Evolutionary conservation across 2,113 vertebrate species (phyloP).

Genomic region (Silurus asotus): DNA sequence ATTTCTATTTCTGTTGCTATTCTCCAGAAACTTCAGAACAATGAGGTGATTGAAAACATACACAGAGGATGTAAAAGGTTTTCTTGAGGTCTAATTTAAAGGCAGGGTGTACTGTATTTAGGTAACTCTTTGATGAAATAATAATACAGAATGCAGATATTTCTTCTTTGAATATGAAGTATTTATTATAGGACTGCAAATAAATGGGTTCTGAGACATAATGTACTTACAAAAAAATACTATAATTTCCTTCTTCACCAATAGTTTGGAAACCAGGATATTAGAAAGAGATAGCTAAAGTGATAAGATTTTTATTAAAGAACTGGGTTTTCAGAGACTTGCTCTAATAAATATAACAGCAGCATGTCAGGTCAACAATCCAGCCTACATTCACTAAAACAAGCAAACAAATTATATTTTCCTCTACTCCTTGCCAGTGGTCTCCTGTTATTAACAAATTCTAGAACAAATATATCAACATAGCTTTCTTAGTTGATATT

Average conservation of each 20-base stretch:
- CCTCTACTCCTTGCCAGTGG: no score
- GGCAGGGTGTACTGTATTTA: slow-evolving; percentile 1
- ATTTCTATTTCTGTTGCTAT: neutral
- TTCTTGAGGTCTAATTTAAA: slow-evolving; percentile 31
- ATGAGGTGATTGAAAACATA: neutral
- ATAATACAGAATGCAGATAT: neutral
- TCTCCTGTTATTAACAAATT: no score
- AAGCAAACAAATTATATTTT: no score
- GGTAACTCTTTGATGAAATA: neutral
- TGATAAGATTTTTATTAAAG: neutral
- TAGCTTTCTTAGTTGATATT: no score
- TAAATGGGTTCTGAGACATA: slow-evolving; percentile 29
- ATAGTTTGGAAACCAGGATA: neutral
- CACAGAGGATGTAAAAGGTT: slow-evolving; percentile 1
- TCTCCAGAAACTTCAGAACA: neutral
- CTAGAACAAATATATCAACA: no score
- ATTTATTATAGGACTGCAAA: slow-evolving; percentile 43
- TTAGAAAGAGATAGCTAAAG: neutral
- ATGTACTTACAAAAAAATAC: slow-evolving; percentile 12
- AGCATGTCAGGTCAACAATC: no score
- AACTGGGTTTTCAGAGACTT: no score
- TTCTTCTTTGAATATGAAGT: neutral
- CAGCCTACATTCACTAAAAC: no score
- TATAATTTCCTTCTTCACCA: slow-evolving; percentile 35
- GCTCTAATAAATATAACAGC: no score